Base-by-base conservation (phyloP, 2,113 vertebrate genomes). In the Cairina moschata region DNA sequence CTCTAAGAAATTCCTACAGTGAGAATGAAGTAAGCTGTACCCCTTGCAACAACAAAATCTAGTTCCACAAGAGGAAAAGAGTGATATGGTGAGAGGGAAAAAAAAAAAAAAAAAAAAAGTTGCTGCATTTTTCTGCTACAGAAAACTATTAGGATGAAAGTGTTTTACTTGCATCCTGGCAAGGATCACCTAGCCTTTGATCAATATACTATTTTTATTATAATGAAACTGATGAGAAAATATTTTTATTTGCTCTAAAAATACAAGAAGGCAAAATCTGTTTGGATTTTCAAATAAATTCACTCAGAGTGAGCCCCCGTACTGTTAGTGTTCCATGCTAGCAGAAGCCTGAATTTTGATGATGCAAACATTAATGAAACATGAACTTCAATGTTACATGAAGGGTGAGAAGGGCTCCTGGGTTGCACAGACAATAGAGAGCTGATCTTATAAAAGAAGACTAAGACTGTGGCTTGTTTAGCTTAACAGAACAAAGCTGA, bases 311-410 rank as follows among this genome's bases (percentile, higher is more conserved):
- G 2, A 94, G 22, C 26, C 40, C 50, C 75, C 52, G 10, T n/a
- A 58, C 48, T 76, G n/a, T 68, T 81, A 58, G 36, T 38, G 32
- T 40, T 79, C 63, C 25, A 63, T 38, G 31, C 63, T 25, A 63
- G 36, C 32, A 91, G 69, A 72, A 80, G 40, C 54, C 48, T 92
- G 90, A 91, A 83, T 91, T 93, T 93, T 93, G 88, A 95, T 86
- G 80, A 86, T 65, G 31, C 28, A 91, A 69, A 68, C 76, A 96
- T 97, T 69, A 95, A 92, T 76, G 86, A 90, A 96, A 95, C 88
- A 96, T 93, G 93, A 96, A 88, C 62, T 48, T 60, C 23, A 59
- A 73, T 62, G 66, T 66, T 68, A 44, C 31, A 58, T 18, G 88
- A 79, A 75, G 68, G 23, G 34, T 46, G 13, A 34, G 23, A 87